A percentile compares a stretch with the other conserved stretches of the same genome.
Evolutionary conservation across 2,888 invertebrate species (phyloP).

Genomic region (Mythimna pallens): DNA sequence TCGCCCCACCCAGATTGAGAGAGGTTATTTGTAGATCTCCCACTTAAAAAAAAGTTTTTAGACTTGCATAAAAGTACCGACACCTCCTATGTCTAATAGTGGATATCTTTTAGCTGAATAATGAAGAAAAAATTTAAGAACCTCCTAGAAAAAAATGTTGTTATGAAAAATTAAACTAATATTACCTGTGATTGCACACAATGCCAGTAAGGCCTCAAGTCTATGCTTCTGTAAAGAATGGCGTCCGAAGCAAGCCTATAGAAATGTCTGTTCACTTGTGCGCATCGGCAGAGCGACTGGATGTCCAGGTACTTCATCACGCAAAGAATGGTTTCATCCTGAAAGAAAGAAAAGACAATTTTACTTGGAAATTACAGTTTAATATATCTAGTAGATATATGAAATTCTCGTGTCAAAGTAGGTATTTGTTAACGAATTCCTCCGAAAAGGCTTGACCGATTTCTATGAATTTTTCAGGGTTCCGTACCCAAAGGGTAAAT

Average conservation of each 20-base stretch:
- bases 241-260: constrained; percentile 94
- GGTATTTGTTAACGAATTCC: too few species aligned
- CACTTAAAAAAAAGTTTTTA: too few species aligned
- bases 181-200: constrained; percentile 91
- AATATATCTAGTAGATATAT: too few species aligned
- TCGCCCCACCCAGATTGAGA: too few species aligned
- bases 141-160: background rate
- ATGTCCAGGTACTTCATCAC: constrained; percentile 96
- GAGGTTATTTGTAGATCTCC: too few species aligned
- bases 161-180: background rate
- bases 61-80: background rate
- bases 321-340: constrained; percentile 96
- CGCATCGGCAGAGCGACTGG: constrained; percentile 94
- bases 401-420: too few species aligned
- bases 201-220: constrained; percentile 96
- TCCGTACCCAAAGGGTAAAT: too few species aligned
- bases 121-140: background rate
- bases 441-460: too few species aligned
- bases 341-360: constrained; percentile 72
- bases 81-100: background rate
- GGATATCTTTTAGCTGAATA: background rate
- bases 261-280: constrained; percentile 94
- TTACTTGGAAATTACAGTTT: background rate
- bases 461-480: too few species aligned
- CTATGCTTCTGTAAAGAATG: constrained; percentile 94